Base-by-base conservation (phyloP, 2,888 invertebrate species). In the Leptogaster cylindrica region DNA sequence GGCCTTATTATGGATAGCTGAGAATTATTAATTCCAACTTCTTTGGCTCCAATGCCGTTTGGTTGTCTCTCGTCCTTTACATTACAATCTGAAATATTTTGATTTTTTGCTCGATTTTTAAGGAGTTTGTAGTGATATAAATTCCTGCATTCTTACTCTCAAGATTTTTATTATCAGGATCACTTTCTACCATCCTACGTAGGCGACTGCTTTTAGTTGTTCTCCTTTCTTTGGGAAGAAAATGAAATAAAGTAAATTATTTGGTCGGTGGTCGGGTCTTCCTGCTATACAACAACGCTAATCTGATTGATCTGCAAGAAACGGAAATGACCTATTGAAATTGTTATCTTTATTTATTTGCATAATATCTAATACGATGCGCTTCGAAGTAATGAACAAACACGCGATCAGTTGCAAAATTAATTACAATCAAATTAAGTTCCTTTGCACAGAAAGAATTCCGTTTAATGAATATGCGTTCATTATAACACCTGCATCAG, bases 181-280 rank as follows among this genome's bases (percentile, higher is more conserved):
- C 91, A 90, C 89, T 87, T 90, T 92, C 91, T 91, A 92, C 91
- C 91, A 92, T 92, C 89, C 91, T 92, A 92, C 85, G 85, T 84
- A 83, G 84, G 84, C 85, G 82, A 83, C 82, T 77, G 76, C 73
- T 74, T 71, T 74, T 76, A 73, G 73, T 75, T 72, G 76, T 74
- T 76, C n/a, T n/a, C n/a, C n/a, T n/a, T n/a, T n/a, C n/a, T n/a
- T n/a, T n/a, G n/a, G n/a, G n/a, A n/a, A 28, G 16, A 51, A 28
- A 28, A 28, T 25, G 31, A n/a, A 27, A 28, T 28, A 12, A 51
- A 14, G 16, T 28, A 4, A n/a, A 20, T 48, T 48, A 48, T 23
- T 48, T 27, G 23, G 48, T 48, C 25, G 48, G 48, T 14, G 41
- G 61, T 23, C 12, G 61, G 44, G 44, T 27, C 28, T 61, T 61